Conservation (phyloP, 2,888 invertebrate genomes). For the Macaria liturata region DNA sequence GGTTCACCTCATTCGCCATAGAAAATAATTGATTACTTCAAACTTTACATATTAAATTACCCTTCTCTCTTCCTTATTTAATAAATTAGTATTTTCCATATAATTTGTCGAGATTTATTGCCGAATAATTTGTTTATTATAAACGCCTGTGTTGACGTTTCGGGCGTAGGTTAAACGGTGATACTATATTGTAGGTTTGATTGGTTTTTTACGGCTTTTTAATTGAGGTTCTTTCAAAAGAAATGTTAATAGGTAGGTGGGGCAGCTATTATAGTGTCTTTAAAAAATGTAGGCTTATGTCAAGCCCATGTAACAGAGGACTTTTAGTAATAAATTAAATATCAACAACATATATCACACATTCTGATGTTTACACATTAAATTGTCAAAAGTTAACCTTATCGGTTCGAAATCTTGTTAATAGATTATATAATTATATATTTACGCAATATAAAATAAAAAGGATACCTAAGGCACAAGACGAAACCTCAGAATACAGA, state of each 20-base stretch:
- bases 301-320: too few relatives aligned
- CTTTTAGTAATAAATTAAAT: too few relatives aligned
- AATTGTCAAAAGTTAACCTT: too few relatives aligned
- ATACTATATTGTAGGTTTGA: not conserved
- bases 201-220: conserved; percentile 8
- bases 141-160: conserved; percentile 1
- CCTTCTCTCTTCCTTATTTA: conserved; percentile 18
- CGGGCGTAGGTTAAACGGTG: conserved; percentile 13
- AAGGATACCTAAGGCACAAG: too few relatives aligned
- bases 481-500: too few relatives aligned
- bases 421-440: too few relatives aligned
- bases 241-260: conserved; percentile 10
- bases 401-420: too few relatives aligned
- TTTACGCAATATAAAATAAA: too few relatives aligned
- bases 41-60: conserved; percentile 15
- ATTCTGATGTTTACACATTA: too few relatives aligned
- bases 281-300: not conserved
- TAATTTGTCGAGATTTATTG: conserved; percentile 17
- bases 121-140: conserved; percentile 12
- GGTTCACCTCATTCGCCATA: conserved; percentile 9
- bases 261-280: not conserved
- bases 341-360: too few relatives aligned
- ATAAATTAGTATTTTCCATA: conserved; percentile 11
- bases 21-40: conserved; percentile 16
- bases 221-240: conserved; percentile 1